A percentile compares a stretch with the other conserved stretches of the same genome.
Evolutionary conservation across 2,888 invertebrate species (phyloP).

Genomic region (Dusona sp.): DNA sequence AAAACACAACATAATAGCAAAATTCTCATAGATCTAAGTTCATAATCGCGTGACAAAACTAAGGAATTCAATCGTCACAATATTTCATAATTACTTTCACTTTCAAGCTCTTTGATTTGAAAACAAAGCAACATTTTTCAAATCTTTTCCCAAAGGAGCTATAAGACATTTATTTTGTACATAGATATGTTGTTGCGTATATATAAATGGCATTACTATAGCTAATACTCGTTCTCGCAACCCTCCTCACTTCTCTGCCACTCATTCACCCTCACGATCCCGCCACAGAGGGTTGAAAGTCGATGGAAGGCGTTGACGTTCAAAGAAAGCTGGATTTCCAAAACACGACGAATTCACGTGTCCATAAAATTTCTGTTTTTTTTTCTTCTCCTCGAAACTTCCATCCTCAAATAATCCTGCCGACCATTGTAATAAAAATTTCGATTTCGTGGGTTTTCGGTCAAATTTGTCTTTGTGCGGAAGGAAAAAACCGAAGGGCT

Average conservation of each 20-base stretch:
- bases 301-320: constrained; percentile 67
- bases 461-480: neutral
- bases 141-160: constrained; percentile 4
- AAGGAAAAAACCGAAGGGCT: neutral
- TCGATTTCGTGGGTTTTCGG: neutral
- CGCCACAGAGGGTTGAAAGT: constrained; percentile 59
- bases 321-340: constrained; percentile 35
- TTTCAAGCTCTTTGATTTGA: neutral
- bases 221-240: constrained; percentile 45
- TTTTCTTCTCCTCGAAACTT: neutral
- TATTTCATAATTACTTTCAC: neutral
- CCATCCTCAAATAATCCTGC: neutral
- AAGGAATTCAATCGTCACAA: neutral
- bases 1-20: neutral
- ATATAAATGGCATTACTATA: constrained; percentile 15
- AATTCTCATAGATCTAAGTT: neutral
- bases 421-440: neutral
- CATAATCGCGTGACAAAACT: constrained; percentile 17
- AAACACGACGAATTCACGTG: constrained; percentile 46
- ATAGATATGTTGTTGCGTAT: neutral
- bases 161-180: constrained; percentile 22
- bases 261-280: constrained; percentile 64
- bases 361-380: neutral
- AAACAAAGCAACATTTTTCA: constrained; percentile 24
- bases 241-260: constrained; percentile 32